phyloP scores from a whole-genome alignment of 2,888 invertebrate genomes.

The Pachymerium ferrugineum region DNA sequence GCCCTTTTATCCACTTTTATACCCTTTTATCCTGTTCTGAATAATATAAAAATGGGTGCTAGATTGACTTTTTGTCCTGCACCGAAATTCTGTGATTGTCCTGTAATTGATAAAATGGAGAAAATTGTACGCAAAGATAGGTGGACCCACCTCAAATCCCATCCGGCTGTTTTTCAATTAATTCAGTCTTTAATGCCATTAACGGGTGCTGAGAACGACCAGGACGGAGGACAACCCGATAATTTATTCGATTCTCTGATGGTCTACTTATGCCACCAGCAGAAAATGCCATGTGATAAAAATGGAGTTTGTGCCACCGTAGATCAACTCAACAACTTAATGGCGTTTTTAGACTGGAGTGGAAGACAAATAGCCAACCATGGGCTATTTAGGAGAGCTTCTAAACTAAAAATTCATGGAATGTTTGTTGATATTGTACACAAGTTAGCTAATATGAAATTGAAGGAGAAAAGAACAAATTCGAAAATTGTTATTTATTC shows the following conservation, averaged over 20 bases:
- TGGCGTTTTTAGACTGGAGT: constrained; percentile 78
- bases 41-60: constrained; percentile 67
- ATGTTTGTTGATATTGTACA: constrained; percentile 73
- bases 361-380: constrained; percentile 55
- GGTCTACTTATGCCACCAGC: constrained; percentile 78
- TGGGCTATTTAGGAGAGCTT: constrained; percentile 51
- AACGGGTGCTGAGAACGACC: constrained; percentile 35
- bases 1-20: constrained; percentile 70
- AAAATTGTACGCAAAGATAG: constrained; percentile 55
- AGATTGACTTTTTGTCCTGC: constrained; percentile 75
- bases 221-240: constrained; percentile 51
- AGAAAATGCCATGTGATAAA: constrained; percentile 66
- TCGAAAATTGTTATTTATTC: constrained; percentile 76
- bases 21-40: constrained; percentile 59
- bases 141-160: constrained; percentile 61
- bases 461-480: constrained; percentile 46
- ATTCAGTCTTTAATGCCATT: constrained; percentile 51
- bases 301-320: constrained; percentile 52
- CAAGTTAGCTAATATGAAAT: constrained; percentile 63
- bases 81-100: constrained; percentile 70
- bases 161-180: constrained; percentile 66
- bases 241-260: constrained; percentile 72
- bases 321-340: constrained; percentile 69
- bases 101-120: constrained; percentile 58
- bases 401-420: constrained; percentile 72